Percentiles rank a stretch among this genome's conserved stretches.
These are phyloP conservation scores for Trissolcus japonicus DNA, from an alignment of 2,888 invertebrate species.

Conservation along the genomic window DNA sequence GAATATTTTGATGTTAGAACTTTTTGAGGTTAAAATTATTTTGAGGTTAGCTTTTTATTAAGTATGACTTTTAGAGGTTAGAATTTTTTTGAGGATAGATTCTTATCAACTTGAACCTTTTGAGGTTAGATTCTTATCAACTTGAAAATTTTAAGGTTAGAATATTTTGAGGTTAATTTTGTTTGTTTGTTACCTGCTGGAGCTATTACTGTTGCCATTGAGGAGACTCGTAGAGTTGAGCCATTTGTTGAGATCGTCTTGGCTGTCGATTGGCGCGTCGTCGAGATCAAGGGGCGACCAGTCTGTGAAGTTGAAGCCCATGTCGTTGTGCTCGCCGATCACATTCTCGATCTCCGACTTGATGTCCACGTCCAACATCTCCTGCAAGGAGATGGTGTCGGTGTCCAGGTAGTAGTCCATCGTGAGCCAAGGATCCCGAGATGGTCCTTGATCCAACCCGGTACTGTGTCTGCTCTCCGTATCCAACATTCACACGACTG, in stretches of 20 bases:
- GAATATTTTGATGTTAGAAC: too few species aligned
- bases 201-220: constrained; percentile 73
- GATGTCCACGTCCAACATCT: constrained; percentile 93
- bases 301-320: constrained; percentile 80
- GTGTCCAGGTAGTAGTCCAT: constrained; percentile 79
- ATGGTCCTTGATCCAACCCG: constrained; percentile 74
- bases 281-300: constrained; percentile 81
- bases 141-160: too few species aligned
- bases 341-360: constrained; percentile 90
- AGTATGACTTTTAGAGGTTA: too few species aligned
- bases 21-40: too few species aligned
- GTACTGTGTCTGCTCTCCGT: constrained; percentile 74
- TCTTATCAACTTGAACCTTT: too few species aligned
- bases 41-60: too few species aligned
- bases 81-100: too few species aligned
- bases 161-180: too few species aligned
- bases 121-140: too few species aligned
- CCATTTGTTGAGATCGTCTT: constrained; percentile 70
- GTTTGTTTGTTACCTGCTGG: constrained; percentile 72
- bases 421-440: constrained; percentile 74
- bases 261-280: constrained; percentile 77
- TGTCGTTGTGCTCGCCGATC: constrained; percentile 80
- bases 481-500: constrained; percentile 75
- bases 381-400: constrained; percentile 85
- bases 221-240: constrained; percentile 70